A percentile compares a stretch with the other conserved stretches of the same genome.
phyloP scores from a whole-genome alignment of 1,140 invertebrate species.

The Drosophila navojoa region DNA sequence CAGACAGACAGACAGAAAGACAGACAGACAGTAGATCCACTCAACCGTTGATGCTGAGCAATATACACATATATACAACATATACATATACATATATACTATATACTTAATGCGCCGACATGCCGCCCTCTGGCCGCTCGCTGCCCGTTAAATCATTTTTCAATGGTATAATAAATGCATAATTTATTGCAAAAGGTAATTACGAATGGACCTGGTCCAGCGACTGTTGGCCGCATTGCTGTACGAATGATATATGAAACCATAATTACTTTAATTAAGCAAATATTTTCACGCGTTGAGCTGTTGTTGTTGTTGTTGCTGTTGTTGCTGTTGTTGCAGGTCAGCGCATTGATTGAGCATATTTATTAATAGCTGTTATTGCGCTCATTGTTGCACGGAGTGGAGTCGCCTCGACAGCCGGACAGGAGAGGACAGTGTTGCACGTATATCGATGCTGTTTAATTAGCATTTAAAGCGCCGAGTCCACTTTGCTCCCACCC shows the following conservation, averaged over 20 bases:
- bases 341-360: constrained; percentile 73
- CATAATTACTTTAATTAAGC: constrained; percentile 82
- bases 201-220: constrained; percentile 46
- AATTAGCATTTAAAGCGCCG: constrained; percentile 71
- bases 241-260: constrained; percentile 72
- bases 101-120: too few relatives aligned
- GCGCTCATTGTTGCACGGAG: constrained; percentile 34
- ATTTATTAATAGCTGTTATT: constrained; percentile 79
- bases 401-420: too few relatives aligned
- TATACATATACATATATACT: too few relatives aligned
- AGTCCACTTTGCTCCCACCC: too few relatives aligned
- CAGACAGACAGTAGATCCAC: too few relatives aligned
- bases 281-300: constrained; percentile 72
- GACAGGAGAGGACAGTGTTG: too few relatives aligned
- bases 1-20: too few relatives aligned
- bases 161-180: constrained; percentile 60
- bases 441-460: constrained; percentile 73
- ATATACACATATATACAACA: too few relatives aligned
- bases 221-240: constrained; percentile 17
- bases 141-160: neutral
- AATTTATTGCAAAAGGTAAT: constrained; percentile 79
- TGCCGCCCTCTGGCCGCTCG: neutral
- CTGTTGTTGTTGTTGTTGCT: constrained; percentile 24
- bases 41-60: too few relatives aligned
- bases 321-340: constrained; percentile 17